phyloP scores from a whole-genome alignment of 2,888 invertebrate species.

The Melanostoma mellinum region DNA sequence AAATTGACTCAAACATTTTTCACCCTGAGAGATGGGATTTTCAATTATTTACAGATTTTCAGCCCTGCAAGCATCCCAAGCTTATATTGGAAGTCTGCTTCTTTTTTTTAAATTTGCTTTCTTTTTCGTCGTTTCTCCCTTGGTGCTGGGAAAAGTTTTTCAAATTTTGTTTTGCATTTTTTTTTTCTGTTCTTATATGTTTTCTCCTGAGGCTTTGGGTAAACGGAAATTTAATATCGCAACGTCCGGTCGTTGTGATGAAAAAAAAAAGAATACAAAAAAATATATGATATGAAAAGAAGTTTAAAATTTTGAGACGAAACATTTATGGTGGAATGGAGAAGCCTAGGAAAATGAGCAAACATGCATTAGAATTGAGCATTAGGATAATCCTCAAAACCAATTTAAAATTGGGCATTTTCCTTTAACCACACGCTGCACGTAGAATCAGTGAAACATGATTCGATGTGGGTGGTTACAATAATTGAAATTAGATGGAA shows the following conservation, averaged over 20 bases:
- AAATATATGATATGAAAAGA: not conserved
- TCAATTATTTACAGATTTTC: conserved; percentile 62
- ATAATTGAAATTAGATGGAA: too few relatives aligned
- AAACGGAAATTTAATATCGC: conserved; percentile 50
- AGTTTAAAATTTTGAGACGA: not conserved
- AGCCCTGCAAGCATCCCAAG: conserved; percentile 8
- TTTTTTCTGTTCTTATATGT: conserved; percentile 11
- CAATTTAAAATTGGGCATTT: not conserved
- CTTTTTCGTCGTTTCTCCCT: not conserved
- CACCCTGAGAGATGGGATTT: conserved; percentile 29
- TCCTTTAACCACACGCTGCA: not conserved
- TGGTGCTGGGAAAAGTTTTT: conserved; percentile 21
- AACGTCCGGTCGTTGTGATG: conserved; percentile 14
- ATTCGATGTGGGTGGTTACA: too few relatives aligned
- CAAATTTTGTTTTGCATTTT: not conserved
- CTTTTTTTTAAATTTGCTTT: not conserved
- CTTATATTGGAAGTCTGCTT: not conserved
- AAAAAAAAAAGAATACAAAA: not conserved
- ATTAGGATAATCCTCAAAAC: conserved; percentile 1
- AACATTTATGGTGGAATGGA: conserved; percentile 27
- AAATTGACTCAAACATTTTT: conserved; percentile 26
- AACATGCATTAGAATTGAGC: not conserved
- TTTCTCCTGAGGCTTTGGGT: conserved; percentile 40
- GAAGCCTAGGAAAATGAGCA: conserved; percentile 12
- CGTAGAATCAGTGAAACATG: too few relatives aligned